phyloP scores from a whole-genome alignment of 1,140 invertebrate species.

The Bradynema listronoti region DNA sequence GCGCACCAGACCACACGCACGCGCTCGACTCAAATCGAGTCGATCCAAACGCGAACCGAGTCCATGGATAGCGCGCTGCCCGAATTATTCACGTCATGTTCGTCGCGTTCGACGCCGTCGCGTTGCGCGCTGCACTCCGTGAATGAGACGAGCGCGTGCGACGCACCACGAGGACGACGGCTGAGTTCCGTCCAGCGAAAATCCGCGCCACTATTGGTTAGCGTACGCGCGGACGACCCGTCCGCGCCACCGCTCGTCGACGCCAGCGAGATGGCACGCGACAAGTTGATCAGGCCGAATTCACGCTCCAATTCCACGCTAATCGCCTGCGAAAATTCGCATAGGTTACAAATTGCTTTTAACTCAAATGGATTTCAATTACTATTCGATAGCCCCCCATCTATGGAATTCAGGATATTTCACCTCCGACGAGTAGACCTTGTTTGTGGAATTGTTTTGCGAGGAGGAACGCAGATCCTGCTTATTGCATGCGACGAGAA shows the following conservation, averaged over 20 bases:
- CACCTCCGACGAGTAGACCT: conserved; percentile 4
- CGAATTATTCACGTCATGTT: too few relatives aligned
- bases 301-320: conserved; percentile 15
- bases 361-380: not conserved
- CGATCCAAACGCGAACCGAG: conserved; percentile 19
- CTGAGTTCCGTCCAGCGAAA: conserved; percentile 23
- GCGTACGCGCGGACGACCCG: conserved; percentile 3
- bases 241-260: conserved; percentile 13
- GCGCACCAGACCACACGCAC: too few relatives aligned
- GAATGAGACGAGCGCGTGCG: conserved; percentile 3
- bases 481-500: conserved; percentile 41
- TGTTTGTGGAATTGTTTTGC: conserved; percentile 15
- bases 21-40: conserved; percentile 25
- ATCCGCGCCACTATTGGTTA: conserved; percentile 16
- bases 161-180: too few relatives aligned
- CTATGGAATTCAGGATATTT: not conserved
- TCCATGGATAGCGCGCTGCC: too few relatives aligned
- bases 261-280: conserved; percentile 25
- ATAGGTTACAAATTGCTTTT: not conserved
- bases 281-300: conserved; percentile 31
- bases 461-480: too few relatives aligned
- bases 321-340: conserved; percentile 13
- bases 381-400: not conserved
- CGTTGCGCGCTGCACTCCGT: conserved; percentile 24
- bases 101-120: too few relatives aligned